Percentiles rank a stretch among this genome's conserved stretches.
These are phyloP conservation scores for Ctenochaetus hawaiiensis DNA, from an alignment of 2,797 vertebrate species.

Conservation along the genomic window DNA sequence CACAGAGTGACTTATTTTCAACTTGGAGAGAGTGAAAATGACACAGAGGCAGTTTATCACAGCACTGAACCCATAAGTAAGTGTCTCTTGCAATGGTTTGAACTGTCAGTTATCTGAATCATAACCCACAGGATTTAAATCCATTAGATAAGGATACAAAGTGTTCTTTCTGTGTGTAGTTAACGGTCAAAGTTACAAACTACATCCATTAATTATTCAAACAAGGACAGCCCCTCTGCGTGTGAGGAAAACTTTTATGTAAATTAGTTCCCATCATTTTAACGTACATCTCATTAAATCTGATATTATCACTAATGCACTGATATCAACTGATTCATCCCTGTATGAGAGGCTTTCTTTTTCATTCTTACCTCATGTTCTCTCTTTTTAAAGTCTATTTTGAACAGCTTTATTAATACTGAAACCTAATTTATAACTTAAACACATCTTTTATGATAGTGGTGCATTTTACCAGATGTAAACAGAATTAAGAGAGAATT, in stretches of 20 bases:
- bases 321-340: slow-evolving; percentile 33
- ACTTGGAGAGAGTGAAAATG: slow-evolving; percentile 29
- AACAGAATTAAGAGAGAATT: slow-evolving; percentile 2
- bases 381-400: not conserved
- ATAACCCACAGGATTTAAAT: not conserved
- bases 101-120: not conserved
- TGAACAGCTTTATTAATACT: not conserved
- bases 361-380: not conserved
- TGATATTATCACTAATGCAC: slow-evolving; percentile 12
- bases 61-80: not conserved
- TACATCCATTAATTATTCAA: not conserved
- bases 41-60: slow-evolving; percentile 12
- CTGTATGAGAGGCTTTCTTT: slow-evolving; percentile 11
- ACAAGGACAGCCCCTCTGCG: not conserved
- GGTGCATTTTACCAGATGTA: not conserved
- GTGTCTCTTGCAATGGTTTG: not conserved
- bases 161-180: not conserved
- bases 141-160: not conserved
- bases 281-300: slow-evolving; percentile 29
- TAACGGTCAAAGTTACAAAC: slow-evolving; percentile 6
- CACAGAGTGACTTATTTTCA: slow-evolving; percentile 23
- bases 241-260: not conserved
- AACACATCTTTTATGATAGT: not conserved
- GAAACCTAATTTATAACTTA: not conserved
- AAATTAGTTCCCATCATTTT: slow-evolving; percentile 25